These are phyloP conservation scores for Prinia subflava DNA, from an alignment of 2,113 vertebrate species.

Conservation along the genomic window DNA sequence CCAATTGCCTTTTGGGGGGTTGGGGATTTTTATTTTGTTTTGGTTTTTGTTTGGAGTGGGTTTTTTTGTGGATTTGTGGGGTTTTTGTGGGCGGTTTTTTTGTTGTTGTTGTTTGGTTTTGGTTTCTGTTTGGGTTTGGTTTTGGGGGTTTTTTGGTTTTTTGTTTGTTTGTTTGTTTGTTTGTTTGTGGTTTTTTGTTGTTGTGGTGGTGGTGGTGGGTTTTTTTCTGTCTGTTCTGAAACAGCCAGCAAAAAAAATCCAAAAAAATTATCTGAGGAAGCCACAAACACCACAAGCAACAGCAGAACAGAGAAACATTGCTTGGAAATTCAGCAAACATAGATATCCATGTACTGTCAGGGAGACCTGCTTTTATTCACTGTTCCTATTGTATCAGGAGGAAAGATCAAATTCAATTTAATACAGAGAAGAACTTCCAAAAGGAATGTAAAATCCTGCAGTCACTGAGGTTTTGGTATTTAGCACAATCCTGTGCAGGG, in stretches of 20 bases:
- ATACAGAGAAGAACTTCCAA: neutral
- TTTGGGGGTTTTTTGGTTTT: neutral
- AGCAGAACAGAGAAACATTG: neutral
- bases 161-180: no score
- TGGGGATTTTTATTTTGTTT: neutral
- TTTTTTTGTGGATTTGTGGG: neutral
- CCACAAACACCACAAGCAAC: neutral
- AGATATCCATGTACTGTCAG: neutral
- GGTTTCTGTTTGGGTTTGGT: no score
- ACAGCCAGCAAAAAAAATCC: neutral
- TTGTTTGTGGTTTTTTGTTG: neutral
- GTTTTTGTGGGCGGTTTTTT: no score
- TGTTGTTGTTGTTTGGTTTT: no score
- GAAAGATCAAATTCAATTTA: neutral
- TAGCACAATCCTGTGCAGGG: neutral
- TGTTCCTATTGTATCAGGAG: neutral
- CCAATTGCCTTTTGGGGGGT: accelerated
- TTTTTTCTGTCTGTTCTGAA: neutral
- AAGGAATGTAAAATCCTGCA: neutral
- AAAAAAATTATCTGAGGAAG: neutral
- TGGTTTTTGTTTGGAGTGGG: neutral
- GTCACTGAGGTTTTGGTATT: neutral
- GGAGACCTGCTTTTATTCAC: neutral
- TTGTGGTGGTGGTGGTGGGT: no score
- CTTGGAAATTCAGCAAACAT: neutral